Evolutionary conservation across 2,113 vertebrate genomes (phyloP).

Genomic region (Indicator maculatus): DNA sequence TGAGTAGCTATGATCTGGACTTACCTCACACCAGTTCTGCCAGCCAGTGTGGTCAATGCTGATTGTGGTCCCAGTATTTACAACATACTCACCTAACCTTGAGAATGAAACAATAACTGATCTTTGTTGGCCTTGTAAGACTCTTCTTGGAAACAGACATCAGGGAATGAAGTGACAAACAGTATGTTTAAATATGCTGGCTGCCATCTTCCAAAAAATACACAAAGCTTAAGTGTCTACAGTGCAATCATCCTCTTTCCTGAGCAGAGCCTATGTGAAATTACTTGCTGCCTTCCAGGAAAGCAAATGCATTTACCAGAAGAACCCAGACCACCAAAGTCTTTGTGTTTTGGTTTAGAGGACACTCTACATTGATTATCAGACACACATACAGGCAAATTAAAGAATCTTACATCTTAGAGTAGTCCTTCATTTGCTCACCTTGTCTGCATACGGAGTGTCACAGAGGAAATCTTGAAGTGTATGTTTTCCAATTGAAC

Average conservation of each 20-base stretch:
- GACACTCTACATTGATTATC: neutral
- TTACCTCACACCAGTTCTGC: neutral
- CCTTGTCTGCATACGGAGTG: neutral
- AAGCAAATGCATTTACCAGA: neutral
- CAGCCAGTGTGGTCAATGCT: neutral
- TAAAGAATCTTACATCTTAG: neutral
- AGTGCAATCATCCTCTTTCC: neutral
- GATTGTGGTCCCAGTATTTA: neutral
- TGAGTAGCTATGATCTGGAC: neutral
- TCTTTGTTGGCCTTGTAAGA: neutral
- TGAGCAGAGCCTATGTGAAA: neutral
- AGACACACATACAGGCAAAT: neutral
- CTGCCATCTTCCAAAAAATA: neutral
- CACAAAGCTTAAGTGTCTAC: neutral
- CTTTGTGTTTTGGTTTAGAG: neutral
- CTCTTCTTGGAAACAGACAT: neutral
- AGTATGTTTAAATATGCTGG: neutral
- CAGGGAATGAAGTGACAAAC: neutral
- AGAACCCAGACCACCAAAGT: neutral
- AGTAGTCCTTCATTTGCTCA: neutral
- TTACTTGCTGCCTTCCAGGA: neutral
- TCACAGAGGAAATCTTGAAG: neutral
- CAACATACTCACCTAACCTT: neutral
- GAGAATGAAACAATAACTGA: neutral
- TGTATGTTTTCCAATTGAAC: neutral